Base-by-base conservation (phyloP, 1,140 invertebrate species). In the Dufourea novaeangliae region DNA sequence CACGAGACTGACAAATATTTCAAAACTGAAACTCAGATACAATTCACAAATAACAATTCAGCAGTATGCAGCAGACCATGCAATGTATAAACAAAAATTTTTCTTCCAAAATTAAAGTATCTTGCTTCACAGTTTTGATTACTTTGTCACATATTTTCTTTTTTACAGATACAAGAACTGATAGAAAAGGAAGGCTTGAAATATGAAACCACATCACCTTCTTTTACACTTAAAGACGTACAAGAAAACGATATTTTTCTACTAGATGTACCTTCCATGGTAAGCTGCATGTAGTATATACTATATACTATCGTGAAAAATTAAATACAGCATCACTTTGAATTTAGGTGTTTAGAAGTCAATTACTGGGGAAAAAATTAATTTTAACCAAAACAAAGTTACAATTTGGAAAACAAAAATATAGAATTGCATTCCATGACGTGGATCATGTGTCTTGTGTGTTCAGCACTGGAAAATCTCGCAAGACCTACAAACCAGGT, bases 401-500 rank as follows among this genome's bases (percentile, higher is more conserved):
- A 22, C 69, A 69, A 25, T 32, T 76, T 61, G 73, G 73, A 12
- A 59, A 50, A 11, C 17, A 59, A 1, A 76, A 69, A 22, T 76
- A 76, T 6, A 68, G n/a, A 37, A 10, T 76, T 11, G 11, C 34
- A 17, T 17, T 17, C 3, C 46, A 69, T 32, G 17, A 50, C 29
- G 8, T 22, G 29, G 25, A 46, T 46, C 57, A 22, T 17, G 3
- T 52, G 14, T 69, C 64, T 29, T 69, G 54, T 1, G 20, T 69
- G 10, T 27, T 76, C 29, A 54, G 22, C n/a, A 61, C 6, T 29
- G 25, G 12, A 7, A 39, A 69, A 61, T 11, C 7, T 39, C 11
- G 25, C 1, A 69, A 29, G 20, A 22, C 32, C 0, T 76, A 76
- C 17, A 59, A 50, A 59, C 25, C 56, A 69, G 54, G 73, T 76